Conservation (phyloP, 1,140 invertebrate species). For the Procambarus clarkii region DNA sequence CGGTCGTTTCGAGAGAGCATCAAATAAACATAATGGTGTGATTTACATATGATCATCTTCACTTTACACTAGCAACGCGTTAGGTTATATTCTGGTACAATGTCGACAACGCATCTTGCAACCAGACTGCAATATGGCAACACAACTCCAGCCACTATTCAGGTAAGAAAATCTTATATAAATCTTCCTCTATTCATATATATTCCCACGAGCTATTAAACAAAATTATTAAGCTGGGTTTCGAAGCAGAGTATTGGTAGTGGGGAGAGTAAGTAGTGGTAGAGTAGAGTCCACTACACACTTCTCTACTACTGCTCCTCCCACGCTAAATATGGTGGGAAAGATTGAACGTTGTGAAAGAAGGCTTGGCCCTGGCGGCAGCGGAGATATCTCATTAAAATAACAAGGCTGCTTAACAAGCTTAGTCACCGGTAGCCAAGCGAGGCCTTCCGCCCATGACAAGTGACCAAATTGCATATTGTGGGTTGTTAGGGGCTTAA, state of each 20-base stretch:
- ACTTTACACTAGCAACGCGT: background rate
- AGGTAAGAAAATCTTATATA: conserved; percentile 24
- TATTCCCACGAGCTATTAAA: too few species aligned
- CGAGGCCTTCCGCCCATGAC: conserved; percentile 36
- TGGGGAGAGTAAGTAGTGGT: too few species aligned
- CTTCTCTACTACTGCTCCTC: background rate
- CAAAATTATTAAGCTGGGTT: background rate
- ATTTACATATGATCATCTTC: background rate
- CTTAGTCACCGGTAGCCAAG: conserved; percentile 60
- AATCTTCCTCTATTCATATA: background rate
- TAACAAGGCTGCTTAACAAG: conserved; percentile 68
- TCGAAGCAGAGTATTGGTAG: too few species aligned
- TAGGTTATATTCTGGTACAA: background rate
- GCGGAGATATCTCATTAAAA: conserved; percentile 68
- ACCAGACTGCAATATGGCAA: conserved; percentile 16
- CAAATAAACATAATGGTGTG: background rate
- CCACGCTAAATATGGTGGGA: conserved; percentile 58
- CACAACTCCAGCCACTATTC: conserved; percentile 14
- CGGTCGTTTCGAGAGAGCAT: background rate
- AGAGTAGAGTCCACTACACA: background rate
- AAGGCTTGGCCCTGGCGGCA: conserved; percentile 36
- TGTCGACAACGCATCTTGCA: background rate
- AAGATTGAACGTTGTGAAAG: conserved; percentile 65
- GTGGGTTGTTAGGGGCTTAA: conserved; percentile 34
- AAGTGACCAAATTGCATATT: conserved; percentile 66